Conservation (phyloP, 1,140 invertebrate species). For the Maniola jurtina region DNA sequence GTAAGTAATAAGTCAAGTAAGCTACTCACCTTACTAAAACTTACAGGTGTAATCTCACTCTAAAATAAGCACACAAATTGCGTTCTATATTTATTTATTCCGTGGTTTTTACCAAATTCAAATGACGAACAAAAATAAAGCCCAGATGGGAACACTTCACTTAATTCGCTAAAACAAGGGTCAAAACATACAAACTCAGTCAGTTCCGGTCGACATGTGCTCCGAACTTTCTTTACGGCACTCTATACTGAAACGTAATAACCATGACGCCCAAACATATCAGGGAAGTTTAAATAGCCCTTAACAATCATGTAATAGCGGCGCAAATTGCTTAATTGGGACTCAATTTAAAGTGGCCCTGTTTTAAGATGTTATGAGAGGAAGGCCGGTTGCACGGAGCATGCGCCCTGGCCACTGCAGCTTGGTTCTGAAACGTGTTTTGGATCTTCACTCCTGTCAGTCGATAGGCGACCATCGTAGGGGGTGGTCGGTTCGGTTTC, state of each 20-base stretch:
- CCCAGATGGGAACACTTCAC: conserved; percentile 26
- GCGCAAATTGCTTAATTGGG: conserved; percentile 30
- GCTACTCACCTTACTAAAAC: no score
- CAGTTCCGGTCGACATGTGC: conserved; percentile 49
- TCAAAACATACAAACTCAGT: conserved; percentile 35
- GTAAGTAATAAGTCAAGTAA: no score
- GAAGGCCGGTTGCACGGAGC: conserved; percentile 52
- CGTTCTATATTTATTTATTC: no score
- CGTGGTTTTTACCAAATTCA: neutral
- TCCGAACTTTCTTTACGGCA: conserved; percentile 54
- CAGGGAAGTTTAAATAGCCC: conserved; percentile 16
- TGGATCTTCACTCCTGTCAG: conserved; percentile 49
- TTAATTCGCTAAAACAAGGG: conserved; percentile 49
- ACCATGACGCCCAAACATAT: conserved; percentile 20
- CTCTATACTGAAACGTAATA: conserved; percentile 38
- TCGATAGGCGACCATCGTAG: conserved; percentile 50
- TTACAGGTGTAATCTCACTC: no score
- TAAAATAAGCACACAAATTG: no score
- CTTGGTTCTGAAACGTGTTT: conserved; percentile 47
- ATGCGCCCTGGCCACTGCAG: conserved; percentile 58
- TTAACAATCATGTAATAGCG: conserved; percentile 29
- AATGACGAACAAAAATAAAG: conserved; percentile 28
- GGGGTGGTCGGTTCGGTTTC: conserved; percentile 33
- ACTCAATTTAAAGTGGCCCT: conserved; percentile 32
- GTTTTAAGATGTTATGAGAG: conserved; percentile 48